A percentile compares a stretch with the other conserved stretches of the same genome.
phyloP scores from a whole-genome alignment of 1,140 invertebrate species.

The Archegozetes longisetosus region DNA sequence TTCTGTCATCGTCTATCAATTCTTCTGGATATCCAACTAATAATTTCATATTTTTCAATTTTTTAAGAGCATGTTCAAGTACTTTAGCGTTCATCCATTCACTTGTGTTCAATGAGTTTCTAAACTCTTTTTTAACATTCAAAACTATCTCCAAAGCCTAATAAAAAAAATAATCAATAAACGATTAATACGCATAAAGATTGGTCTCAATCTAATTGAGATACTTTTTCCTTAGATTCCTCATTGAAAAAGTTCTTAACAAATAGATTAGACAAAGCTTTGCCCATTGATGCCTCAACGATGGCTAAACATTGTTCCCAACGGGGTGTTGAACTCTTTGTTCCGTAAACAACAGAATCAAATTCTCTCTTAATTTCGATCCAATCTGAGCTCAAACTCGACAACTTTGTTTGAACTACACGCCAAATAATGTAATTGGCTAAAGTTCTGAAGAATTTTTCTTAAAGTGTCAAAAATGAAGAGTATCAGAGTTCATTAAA shows the following conservation, averaged over 20 bases:
- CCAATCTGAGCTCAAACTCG: slow-evolving; percentile 25
- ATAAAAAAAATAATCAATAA: too few species aligned
- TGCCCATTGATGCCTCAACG: slow-evolving; percentile 25
- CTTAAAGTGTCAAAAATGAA: too few species aligned
- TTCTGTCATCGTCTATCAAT: slow-evolving; percentile 29
- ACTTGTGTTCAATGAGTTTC: slow-evolving; percentile 44
- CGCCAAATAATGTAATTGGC: slow-evolving; percentile 49
- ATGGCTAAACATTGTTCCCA: slow-evolving; percentile 23
- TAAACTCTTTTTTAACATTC: slow-evolving; percentile 23
- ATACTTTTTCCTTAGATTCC: slow-evolving; percentile 29
- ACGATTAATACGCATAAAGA: too few species aligned
- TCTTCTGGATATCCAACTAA: slow-evolving; percentile 34
- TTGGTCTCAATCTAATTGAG: too few species aligned
- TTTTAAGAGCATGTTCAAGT: slow-evolving; percentile 46
- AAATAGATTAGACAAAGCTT: slow-evolving; percentile 33
- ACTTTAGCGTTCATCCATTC: slow-evolving; percentile 85
- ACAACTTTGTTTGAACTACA: slow-evolving; percentile 38
- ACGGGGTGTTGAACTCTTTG: slow-evolving; percentile 25
- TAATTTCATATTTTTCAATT: slow-evolving; percentile 26
- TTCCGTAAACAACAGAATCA: slow-evolving; percentile 13
- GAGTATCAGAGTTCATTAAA: too few species aligned
- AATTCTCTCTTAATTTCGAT: slow-evolving; percentile 3
- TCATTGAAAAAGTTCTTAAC: slow-evolving; percentile 33
- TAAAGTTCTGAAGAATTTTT: slow-evolving; percentile 24
- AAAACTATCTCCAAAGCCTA: slow-evolving; percentile 27